A percentile compares a stretch with the other conserved stretches of the same genome.
These are phyloP conservation scores for Huso huso DNA, from an alignment of 2,797 vertebrate species.

Conservation along the genomic window DNA sequence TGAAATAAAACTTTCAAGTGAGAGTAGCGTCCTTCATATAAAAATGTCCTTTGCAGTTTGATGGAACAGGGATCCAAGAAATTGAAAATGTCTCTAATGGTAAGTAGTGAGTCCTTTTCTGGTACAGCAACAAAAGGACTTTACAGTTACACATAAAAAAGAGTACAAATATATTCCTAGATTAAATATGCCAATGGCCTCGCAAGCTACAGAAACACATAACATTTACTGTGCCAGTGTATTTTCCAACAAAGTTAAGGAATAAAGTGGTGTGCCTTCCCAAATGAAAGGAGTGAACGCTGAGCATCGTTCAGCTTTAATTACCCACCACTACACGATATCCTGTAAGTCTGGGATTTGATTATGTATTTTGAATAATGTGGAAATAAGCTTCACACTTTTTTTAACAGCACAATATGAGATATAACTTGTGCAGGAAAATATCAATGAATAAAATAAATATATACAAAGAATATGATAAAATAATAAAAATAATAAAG, in stretches of 20 bases:
- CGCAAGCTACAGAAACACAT: not conserved
- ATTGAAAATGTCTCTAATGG: not conserved
- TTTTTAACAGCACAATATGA: no score
- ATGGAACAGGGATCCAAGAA: constrained; percentile 12
- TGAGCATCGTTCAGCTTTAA: not conserved
- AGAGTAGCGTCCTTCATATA: not conserved
- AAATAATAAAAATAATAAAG: no score
- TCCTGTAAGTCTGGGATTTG: no score
- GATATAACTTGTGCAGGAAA: no score
- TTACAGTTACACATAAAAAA: constrained; percentile 10
- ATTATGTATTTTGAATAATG: no score
- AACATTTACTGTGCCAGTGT: not conserved
- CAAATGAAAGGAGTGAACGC: not conserved
- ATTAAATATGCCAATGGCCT: not conserved
- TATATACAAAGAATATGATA: no score
- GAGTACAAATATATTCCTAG: constrained; percentile 5
- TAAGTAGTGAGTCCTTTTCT: constrained; percentile 2
- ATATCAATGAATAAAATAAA: no score
- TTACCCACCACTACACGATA: not conserved
- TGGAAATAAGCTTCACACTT: no score
- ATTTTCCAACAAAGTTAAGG: not conserved
- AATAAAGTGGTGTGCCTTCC: not conserved
- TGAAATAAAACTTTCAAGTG: not conserved
- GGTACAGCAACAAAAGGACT: not conserved
- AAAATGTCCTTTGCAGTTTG: not conserved